Evolutionary conservation across 2,113 vertebrate species (phyloP), one percentile per base, ranked within the genome.

Genomic region (Otolemur garnettii): DNA sequence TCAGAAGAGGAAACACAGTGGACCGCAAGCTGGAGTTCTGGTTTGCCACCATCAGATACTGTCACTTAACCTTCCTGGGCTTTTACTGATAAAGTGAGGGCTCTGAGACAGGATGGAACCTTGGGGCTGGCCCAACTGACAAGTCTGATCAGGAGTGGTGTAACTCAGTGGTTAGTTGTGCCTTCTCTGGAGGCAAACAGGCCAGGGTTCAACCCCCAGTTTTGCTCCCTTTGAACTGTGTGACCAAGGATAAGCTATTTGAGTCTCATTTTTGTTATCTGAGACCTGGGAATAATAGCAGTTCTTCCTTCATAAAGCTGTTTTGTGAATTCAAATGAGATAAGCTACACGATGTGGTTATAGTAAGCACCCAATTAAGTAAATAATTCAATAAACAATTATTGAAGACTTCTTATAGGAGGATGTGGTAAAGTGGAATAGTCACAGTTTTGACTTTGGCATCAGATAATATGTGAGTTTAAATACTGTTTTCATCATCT

Each of bases 401-500:
- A 79, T 11, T 66, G 68, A 95, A 57, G 79, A 79, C 7, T 19
- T 18, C 50, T 96, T 57, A 87, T 1, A 69, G 78, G 26, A 82
- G 9, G 82, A 89, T 64, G 28, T 38, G 21, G n/a, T 82, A 15
- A 18, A 57, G 4, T 55, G 38, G 35, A 62, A 6, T 69, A 13
- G 17, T 82, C 85, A 81, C 19, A 78, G 22, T 64, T 72, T 91
- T 91, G 45, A 72, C 50, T 84, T 78, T 77, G 45, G 22, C 74
- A 66, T 55, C 50, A 84, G 81, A 55, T 77, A 93, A 74, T 35
- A 38, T 2, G 19, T 28, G 8, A 64, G 7, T 38, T 88, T 93
- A 89, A 85, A 45, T 84, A 81, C 64, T 66, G 38, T 19, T 87
- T 79, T 95, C 11, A 26, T 86, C 57, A 93, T 55, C 69, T 90